phyloP scores from a whole-genome alignment of 2,113 vertebrate species.

The Protobothrops mucrosquamatus region DNA sequence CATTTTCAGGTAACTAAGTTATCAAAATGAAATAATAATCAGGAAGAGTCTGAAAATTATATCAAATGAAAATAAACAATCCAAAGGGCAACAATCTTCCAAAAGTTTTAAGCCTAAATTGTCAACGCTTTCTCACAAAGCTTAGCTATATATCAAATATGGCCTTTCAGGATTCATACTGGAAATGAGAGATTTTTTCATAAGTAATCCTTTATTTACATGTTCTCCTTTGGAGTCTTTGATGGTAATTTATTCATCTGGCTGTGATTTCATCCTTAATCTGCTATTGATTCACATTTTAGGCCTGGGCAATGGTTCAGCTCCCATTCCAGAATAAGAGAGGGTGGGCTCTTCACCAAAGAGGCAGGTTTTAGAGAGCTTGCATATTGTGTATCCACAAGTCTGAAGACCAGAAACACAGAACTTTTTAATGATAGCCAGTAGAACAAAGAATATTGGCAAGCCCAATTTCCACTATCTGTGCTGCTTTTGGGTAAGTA shows the following conservation, averaged over 20 bases:
- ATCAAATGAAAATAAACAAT: slow-evolving; percentile 50
- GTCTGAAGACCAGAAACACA: background rate
- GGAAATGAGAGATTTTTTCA: background rate
- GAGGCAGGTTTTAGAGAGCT: background rate
- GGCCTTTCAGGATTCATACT: background rate
- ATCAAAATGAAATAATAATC: slow-evolving; percentile 36
- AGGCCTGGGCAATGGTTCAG: background rate
- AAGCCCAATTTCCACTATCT: background rate
- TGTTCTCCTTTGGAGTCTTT: background rate
- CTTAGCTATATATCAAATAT: background rate
- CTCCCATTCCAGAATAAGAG: background rate
- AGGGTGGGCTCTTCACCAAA: background rate
- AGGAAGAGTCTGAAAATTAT: slow-evolving; percentile 36
- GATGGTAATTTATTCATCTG: background rate
- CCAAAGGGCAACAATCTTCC: background rate
- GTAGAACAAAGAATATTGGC: background rate
- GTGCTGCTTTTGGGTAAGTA: background rate
- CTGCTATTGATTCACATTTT: background rate
- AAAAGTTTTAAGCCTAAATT: background rate
- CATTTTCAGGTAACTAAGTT: background rate
- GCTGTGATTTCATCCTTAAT: background rate
- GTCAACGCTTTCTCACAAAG: background rate
- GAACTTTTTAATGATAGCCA: background rate
- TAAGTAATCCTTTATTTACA: background rate
- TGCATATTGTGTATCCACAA: background rate